Conservation (phyloP, 2,888 invertebrate genomes). For the Ectemnius cavifrons region DNA sequence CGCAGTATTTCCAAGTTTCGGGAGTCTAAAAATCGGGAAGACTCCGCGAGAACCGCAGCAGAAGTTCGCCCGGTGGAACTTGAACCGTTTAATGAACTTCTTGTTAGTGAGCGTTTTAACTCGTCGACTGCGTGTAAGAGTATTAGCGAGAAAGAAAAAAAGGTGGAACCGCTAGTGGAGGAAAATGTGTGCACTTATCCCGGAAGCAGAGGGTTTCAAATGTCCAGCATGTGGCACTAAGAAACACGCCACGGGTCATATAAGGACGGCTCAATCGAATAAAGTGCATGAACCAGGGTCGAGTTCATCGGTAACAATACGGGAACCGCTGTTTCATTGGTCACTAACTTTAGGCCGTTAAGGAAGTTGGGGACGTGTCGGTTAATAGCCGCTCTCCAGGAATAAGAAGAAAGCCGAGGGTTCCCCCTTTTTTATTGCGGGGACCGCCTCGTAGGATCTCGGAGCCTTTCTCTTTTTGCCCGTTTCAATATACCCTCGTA, state of each 20-base stretch:
- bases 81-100: too few species aligned
- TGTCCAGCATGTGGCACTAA: too few species aligned
- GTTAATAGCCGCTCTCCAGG: conserved; percentile 54
- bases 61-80: too few species aligned
- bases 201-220: too few species aligned
- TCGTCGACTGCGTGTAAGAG: too few species aligned
- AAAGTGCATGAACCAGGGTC: conserved; percentile 27
- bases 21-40: too few species aligned
- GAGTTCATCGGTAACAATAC: conserved; percentile 15
- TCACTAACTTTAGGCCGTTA: conserved; percentile 44
- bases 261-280: conserved; percentile 32
- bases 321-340: conserved; percentile 34
- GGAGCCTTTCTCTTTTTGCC: conserved; percentile 42
- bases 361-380: conserved; percentile 50
- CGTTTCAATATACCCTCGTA: conserved; percentile 45
- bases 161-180: too few species aligned
- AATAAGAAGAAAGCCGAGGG: conserved; percentile 47
- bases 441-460: conserved; percentile 42
- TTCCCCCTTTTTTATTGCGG: conserved; percentile 53
- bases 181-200: too few species aligned
- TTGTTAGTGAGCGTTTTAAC: too few species aligned
- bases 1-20: too few species aligned
- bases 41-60: too few species aligned
- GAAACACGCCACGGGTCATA: background rate
- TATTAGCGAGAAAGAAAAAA: too few species aligned